Evolutionary conservation across 2,797 vertebrate species (phyloP).

Genomic region (Linurgus olivaceus): DNA sequence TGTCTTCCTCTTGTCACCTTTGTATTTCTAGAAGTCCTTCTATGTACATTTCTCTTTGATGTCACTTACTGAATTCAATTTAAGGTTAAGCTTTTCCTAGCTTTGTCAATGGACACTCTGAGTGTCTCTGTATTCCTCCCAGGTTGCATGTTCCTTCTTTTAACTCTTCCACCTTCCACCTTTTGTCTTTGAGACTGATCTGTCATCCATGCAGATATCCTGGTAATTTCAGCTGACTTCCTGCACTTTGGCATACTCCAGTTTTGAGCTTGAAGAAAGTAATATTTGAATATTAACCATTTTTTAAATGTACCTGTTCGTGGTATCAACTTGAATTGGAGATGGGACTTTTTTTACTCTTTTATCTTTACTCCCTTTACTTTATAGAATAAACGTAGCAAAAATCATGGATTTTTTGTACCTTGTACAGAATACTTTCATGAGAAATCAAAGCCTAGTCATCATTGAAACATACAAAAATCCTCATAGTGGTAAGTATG

Average conservation of each 20-base stretch:
- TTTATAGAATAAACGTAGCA: neutral
- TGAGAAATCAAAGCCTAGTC: neutral
- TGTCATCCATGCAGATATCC: neutral
- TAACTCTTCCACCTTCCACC: neutral
- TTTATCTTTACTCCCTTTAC: neutral
- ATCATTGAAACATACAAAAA: neutral
- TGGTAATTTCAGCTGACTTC: neutral
- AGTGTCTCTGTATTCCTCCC: neutral
- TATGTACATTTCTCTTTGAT: neutral
- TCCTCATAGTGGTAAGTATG: fast-evolving
- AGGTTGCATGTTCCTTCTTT: neutral
- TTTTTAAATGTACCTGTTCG: neutral
- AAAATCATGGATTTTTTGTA: neutral
- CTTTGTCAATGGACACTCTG: neutral
- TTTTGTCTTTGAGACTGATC: neutral
- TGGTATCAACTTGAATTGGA: neutral
- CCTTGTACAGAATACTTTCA: neutral
- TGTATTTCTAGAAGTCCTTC: neutral
- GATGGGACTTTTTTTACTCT: fast-evolving
- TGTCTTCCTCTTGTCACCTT: neutral
- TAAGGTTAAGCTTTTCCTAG: neutral
- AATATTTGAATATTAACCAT: neutral
- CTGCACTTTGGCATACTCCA: neutral
- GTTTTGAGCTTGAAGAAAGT: neutral
- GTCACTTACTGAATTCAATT: neutral